Conservation (phyloP, 2,888 invertebrate genomes). For the Ophion slaviceki region DNA sequence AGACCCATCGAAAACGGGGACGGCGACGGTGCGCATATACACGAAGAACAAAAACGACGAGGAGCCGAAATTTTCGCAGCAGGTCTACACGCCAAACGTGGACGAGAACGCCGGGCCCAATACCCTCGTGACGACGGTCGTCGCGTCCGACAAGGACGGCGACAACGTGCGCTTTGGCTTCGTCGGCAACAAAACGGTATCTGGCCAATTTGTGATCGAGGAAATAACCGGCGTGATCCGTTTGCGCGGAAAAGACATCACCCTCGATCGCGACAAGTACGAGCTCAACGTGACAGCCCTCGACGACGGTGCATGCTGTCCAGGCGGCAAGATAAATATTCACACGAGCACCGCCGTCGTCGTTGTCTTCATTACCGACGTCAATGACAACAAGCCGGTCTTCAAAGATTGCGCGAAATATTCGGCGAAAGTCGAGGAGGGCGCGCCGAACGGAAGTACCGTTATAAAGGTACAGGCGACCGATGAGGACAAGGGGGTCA, state of each 20-base stretch:
- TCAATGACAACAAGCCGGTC: slow-evolving; percentile 98
- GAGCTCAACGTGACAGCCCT: slow-evolving; percentile 98
- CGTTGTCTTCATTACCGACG: slow-evolving; percentile 98
- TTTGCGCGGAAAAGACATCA: slow-evolving; percentile 93
- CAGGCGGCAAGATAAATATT: slow-evolving; percentile 93
- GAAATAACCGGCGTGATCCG: slow-evolving; percentile 97
- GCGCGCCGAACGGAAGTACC: slow-evolving; percentile 96
- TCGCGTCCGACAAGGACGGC: slow-evolving; percentile 98
- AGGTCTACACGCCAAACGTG: slow-evolving; percentile 98
- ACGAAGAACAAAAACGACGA: slow-evolving; percentile 99
- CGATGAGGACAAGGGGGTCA: slow-evolving; percentile 98
- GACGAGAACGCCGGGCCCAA: slow-evolving; percentile 98
- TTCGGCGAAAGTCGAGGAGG: slow-evolving; percentile 97
- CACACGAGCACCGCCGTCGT: slow-evolving; percentile 98
- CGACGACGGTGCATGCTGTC: slow-evolving; percentile 99
- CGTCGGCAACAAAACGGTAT: slow-evolving; percentile 94
- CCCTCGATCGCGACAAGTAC: slow-evolving; percentile 96
- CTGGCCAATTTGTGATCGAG: slow-evolving; percentile 97
- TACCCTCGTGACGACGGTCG: slow-evolving; percentile 97
- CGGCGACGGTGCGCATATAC: slow-evolving; percentile 96
- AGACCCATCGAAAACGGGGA: slow-evolving; percentile 95
- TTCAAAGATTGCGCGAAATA: slow-evolving; percentile 97
- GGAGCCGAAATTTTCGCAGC: slow-evolving; percentile 97
- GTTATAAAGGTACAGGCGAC: slow-evolving; percentile 97
- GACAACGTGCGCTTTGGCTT: slow-evolving; percentile 97